These are phyloP conservation scores for Wasmannia auropunctata DNA, from an alignment of 1,140 invertebrate species.

Conservation along the genomic window DNA sequence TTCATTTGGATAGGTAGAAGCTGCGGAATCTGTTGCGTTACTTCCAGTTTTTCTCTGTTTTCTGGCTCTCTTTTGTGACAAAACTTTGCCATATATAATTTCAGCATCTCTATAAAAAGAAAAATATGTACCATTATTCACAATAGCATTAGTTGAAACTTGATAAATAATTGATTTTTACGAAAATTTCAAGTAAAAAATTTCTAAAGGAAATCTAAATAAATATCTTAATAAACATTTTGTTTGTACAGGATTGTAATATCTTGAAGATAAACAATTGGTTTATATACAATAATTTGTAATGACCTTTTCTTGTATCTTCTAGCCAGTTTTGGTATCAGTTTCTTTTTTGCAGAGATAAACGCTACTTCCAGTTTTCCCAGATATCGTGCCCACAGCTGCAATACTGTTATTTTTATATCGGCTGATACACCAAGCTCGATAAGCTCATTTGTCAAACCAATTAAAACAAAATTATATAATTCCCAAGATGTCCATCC, in stretches of 20 bases:
- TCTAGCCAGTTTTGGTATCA: constrained; percentile 86
- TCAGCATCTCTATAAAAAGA: constrained; percentile 85
- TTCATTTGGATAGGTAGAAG: constrained; percentile 66
- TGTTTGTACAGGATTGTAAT: background rate
- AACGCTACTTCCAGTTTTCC: constrained; percentile 87
- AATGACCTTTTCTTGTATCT: constrained; percentile 84
- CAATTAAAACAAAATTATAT: constrained; percentile 88
- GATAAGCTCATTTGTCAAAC: constrained; percentile 87
- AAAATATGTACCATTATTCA: background rate
- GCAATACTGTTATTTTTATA: constrained; percentile 87
- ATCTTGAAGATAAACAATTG: background rate
- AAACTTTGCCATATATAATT: constrained; percentile 84
- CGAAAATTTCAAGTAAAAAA: background rate
- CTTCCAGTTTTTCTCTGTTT: constrained; percentile 61
- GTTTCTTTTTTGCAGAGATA: constrained; percentile 81
- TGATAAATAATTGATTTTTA: background rate
- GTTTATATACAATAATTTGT: constrained; percentile 33
- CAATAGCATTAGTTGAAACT: background rate
- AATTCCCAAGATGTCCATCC: constrained; percentile 88
- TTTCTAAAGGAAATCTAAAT: background rate
- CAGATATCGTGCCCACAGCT: constrained; percentile 89
- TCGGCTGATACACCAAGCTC: constrained; percentile 85
- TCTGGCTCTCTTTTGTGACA: constrained; percentile 71
- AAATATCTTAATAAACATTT: background rate
- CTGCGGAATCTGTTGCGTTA: constrained; percentile 65